Conservation (phyloP, 2,113 vertebrate species). For the Octodon degus region DNA sequence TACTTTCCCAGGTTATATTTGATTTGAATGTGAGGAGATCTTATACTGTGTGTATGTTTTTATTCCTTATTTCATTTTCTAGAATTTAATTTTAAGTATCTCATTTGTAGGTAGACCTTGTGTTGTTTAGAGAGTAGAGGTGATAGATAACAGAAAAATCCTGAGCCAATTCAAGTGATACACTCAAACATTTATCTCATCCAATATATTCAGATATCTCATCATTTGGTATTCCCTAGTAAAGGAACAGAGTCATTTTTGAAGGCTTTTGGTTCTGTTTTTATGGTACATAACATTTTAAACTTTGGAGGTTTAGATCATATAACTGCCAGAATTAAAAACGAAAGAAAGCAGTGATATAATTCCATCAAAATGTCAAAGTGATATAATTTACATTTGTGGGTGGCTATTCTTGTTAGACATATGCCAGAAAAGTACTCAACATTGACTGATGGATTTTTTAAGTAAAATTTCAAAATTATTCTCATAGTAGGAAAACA, state of each 20-base stretch:
- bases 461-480: not conserved
- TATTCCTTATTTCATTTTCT: not conserved
- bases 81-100: not conserved
- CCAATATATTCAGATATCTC: not conserved
- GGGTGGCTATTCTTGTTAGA: not conserved
- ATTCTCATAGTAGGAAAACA: not conserved
- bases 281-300: not conserved
- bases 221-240: not conserved
- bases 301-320: not conserved
- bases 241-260: not conserved
- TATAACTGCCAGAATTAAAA: not conserved
- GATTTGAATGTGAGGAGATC: not conserved
- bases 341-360: not conserved
- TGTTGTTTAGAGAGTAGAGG: not conserved
- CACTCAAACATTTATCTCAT: not conserved
- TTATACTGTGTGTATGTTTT: not conserved
- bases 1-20: not conserved
- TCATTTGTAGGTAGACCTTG: not conserved
- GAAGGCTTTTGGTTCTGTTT: not conserved
- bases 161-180: not conserved
- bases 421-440: not conserved
- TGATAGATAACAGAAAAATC: not conserved
- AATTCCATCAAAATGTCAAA: not conserved
- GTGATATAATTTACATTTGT: not conserved
- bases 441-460: not conserved